These are phyloP conservation scores for Drosophila setifemur DNA, from an alignment of 1,140 invertebrate species.

Conservation along the genomic window DNA sequence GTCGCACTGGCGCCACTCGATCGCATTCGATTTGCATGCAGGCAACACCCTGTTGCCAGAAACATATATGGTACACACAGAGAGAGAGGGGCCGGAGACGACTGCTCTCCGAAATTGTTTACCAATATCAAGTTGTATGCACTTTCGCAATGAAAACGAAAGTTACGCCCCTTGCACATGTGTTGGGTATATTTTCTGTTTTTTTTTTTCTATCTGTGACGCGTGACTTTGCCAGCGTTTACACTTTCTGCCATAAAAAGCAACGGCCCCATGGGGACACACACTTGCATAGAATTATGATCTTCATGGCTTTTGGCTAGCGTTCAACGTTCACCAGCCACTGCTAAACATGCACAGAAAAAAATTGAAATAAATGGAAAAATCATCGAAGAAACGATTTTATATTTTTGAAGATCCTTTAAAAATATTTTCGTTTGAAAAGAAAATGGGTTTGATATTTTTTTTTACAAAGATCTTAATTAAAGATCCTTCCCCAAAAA, in stretches of 20 bases:
- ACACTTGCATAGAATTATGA: constrained; percentile 64
- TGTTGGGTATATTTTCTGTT: constrained; percentile 1
- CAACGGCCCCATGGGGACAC: constrained; percentile 18
- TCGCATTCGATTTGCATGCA: constrained; percentile 44
- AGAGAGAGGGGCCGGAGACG: too few species aligned
- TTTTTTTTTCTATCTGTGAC: constrained; percentile 10
- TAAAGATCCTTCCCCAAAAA: too few species aligned
- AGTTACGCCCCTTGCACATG: constrained; percentile 47
- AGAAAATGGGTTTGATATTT: not conserved
- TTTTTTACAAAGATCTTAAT: too few species aligned
- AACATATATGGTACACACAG: constrained; percentile 31
- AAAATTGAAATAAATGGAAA: not conserved
- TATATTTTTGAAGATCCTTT: too few species aligned
- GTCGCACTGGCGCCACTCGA: constrained; percentile 24
- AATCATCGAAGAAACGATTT: constrained; percentile 1
- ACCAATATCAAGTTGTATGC: constrained; percentile 72
- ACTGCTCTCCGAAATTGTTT: constrained; percentile 40
- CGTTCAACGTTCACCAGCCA: constrained; percentile 34
- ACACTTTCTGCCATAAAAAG: constrained; percentile 67
- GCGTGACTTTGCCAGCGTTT: constrained; percentile 69
- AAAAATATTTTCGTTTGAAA: too few species aligned
- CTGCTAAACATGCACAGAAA: constrained; percentile 2
- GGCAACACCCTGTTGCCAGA: constrained; percentile 31
- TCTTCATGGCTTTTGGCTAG: constrained; percentile 62
- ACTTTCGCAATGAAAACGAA: constrained; percentile 81